Base-by-base conservation (phyloP, 2,888 invertebrate genomes). In the Caenorhabditis afra region DNA sequence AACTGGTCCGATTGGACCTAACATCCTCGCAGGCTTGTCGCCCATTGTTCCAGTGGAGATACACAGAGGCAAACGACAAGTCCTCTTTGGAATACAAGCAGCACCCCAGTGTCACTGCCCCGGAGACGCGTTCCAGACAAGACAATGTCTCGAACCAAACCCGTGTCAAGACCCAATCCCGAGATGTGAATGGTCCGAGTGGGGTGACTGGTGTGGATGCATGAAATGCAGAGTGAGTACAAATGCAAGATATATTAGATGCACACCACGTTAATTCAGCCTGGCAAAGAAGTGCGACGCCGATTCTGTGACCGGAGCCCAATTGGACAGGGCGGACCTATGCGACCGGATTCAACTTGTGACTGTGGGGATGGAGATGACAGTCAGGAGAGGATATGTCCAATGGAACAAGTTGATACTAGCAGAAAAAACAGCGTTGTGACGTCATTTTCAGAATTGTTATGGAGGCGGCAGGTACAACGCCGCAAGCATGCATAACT, bases 131-230 rank as follows among this genome's bases (percentile, higher is more conserved):
- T 78, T 84, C 58, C 82, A 84, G 39, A 81, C 80, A 12, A 65
- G 61, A 49, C 73, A 73, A 1, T 84, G 84, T 67, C 74, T 79
- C 0, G 58, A 74, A 8, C 57, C 62, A 0, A 53, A 70, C 8
- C 45, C 65, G 7, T 81, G 81, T 52, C 62, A 82, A 62, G 81
- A 79, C n/a, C 77, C 61, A 5, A 47, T 61, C 16, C 35, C n/a
- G 49, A 64, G n/a, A 47, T 86, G 86, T 62, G 75, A 82, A 70
- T 86, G 86, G 86, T 81, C 78, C 1, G 61, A 70, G 10, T 86
- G 86, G 86, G 82, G 84, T 29, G 81, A 82, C 37, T 86, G 86
- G 86, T 86, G 86, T 71, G 86, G 86, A n/a, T 86, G 86, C 74
- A 59, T 73, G 55, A 77, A 62, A 14, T 86, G 86, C 59, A 59